phyloP scores from a whole-genome alignment of 2,113 vertebrate species.

The Elgaria multicarinata region DNA sequence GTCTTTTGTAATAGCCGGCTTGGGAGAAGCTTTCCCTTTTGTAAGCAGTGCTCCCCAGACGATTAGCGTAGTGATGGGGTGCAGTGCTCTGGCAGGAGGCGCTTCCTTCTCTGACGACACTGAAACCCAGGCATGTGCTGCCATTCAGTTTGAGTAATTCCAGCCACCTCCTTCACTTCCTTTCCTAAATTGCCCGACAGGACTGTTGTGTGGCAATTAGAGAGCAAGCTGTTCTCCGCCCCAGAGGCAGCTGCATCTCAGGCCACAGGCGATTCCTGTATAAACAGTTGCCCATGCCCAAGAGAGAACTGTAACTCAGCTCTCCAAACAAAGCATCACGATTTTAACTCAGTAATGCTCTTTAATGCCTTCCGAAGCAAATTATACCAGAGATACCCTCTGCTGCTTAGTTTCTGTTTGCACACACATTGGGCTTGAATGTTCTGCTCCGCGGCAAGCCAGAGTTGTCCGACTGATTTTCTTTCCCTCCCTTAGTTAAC shows the following conservation, averaged over 20 bases:
- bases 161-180: conserved; percentile 12
- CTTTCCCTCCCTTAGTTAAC: background rate
- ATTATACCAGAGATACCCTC: background rate
- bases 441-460: background rate
- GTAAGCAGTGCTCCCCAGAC: background rate
- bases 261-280: background rate
- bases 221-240: background rate
- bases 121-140: background rate
- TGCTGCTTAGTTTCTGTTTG: background rate
- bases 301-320: background rate
- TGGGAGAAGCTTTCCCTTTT: background rate
- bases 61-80: background rate
- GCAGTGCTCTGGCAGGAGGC: background rate
- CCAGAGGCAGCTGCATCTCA: background rate
- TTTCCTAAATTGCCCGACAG: conserved; percentile 10
- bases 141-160: conserved; percentile 4
- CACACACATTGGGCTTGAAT: background rate
- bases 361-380: background rate
- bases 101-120: background rate
- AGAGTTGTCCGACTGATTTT: background rate
- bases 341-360: background rate
- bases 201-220: conserved; percentile 15
- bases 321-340: background rate
- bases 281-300: background rate
- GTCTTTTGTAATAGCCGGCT: conserved; percentile 6